Evolutionary conservation across 1,140 invertebrate genomes (phyloP), one percentile per base, ranked within the genome.

Genomic region (Stratiolaelaps scimitus): DNA sequence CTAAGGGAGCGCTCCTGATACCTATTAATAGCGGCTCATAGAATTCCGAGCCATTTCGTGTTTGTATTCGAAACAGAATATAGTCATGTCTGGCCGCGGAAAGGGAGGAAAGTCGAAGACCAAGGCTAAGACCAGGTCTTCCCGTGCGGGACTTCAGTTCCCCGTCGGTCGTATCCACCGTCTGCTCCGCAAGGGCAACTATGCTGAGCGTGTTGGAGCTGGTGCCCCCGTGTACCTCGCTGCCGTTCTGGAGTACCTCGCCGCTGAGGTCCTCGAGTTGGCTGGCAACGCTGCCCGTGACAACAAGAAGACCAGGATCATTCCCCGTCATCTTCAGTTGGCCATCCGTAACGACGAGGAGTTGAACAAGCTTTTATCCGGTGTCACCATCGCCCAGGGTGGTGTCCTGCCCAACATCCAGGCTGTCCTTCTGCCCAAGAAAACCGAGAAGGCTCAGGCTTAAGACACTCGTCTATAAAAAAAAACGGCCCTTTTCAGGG

Each of bases 361-460:
- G 67, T 71, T 77, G 69, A 76, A 76, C 69, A 76, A 77, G 44
- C 69, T 79, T 2, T 69, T 79, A 23, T 67, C 67, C 13, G 68
- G 85, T 56, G 86, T 88, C 0, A 88, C 85, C 1, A 88, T 89
- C 69, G 84, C 87, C 26, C 67, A 68, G 26, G 71, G 53, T 68
- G 88, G 88, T 69, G 87, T 90, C 0, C 70, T 89, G 40, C 88
- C 86, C 1, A 82, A 84, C 69, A 88, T 89, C 60, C 83, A 87
- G 68, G 80, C 84, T 0, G 81, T 84, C 26, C 75, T 88, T 64
- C 72, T 82, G 30, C 82, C 83, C 5, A 84, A 85, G 73, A 85
- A 86, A 72, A 81, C 80, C 26, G 77, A 74, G 23, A 72, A 72
- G 67, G 68, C 29, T 45, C 60, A 30, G 26, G 23, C 53, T 34